A percentile compares a stretch with the other conserved stretches of the same genome.
Evolutionary conservation across 1,140 invertebrate species (phyloP).

Genomic region (Zaprionus africanus): DNA sequence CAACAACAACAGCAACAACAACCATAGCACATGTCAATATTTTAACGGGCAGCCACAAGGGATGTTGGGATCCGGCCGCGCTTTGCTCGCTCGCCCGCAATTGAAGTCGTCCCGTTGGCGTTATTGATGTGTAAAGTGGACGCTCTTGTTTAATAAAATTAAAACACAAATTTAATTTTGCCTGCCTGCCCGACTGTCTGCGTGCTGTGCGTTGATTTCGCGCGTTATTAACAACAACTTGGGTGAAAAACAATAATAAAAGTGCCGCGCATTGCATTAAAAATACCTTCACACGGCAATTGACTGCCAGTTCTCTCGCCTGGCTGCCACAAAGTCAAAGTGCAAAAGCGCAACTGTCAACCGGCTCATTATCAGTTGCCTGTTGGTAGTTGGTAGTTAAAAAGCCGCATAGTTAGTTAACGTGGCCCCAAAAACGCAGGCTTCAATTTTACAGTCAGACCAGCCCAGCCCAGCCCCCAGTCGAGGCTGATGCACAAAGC

Average conservation of each 20-base stretch:
- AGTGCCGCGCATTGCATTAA: constrained; percentile 18
- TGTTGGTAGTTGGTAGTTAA: constrained; percentile 30
- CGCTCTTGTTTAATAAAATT: constrained; percentile 76
- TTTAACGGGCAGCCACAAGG: constrained; percentile 66
- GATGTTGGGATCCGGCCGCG: constrained; percentile 25
- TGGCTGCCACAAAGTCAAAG: constrained; percentile 27
- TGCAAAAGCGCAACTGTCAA: constrained; percentile 40
- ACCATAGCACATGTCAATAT: constrained; percentile 66
- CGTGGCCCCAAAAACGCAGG: constrained; percentile 8
- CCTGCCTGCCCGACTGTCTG: constrained; percentile 5
- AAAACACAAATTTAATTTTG: constrained; percentile 70
- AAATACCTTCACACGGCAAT: constrained; percentile 16
- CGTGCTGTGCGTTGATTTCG: constrained; percentile 32
- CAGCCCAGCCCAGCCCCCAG: not conserved
- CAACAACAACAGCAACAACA: not conserved
- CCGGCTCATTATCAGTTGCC: constrained; percentile 44
- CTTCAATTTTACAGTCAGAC: constrained; percentile 17
- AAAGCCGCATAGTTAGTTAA: constrained; percentile 7
- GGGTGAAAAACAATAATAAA: constrained; percentile 21
- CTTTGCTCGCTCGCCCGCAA: constrained; percentile 27
- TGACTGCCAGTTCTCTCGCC: not conserved
- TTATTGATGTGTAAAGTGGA: constrained; percentile 78
- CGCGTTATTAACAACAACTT: constrained; percentile 24
- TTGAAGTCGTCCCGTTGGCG: constrained; percentile 35
- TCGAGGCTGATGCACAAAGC: constrained; percentile 15